A percentile compares a stretch with the other conserved stretches of the same genome.
phyloP scores from a whole-genome alignment of 1,140 invertebrate genomes.

The Asbolus verrucosus region DNA sequence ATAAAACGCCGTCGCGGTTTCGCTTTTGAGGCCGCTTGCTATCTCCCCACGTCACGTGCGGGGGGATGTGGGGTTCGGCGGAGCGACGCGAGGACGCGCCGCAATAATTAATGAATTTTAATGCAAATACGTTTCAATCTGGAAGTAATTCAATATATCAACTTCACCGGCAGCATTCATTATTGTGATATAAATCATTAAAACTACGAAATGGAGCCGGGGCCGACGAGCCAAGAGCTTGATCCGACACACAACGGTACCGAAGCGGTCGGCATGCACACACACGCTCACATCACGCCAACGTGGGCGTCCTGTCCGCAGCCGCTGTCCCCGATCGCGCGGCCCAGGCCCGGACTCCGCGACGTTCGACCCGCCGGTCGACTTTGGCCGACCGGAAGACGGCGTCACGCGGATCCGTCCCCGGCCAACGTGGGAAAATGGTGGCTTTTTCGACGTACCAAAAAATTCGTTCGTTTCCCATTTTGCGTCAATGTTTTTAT shows the following conservation, averaged over 20 bases:
- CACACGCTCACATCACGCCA: constrained; percentile 11
- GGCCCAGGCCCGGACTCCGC: constrained; percentile 1
- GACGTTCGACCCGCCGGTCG: too few species aligned
- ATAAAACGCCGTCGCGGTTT: not conserved
- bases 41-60: too few species aligned
- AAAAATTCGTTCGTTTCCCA: too few species aligned
- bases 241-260: constrained; percentile 41
- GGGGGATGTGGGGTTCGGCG: too few species aligned
- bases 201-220: constrained; percentile 26
- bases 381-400: too few species aligned
- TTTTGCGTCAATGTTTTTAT: too few species aligned
- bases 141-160: constrained; percentile 11
- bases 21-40: too few species aligned
- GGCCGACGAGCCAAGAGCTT: constrained; percentile 28
- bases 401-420: too few species aligned
- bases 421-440: too few species aligned
- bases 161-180: constrained; percentile 17
- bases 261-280: constrained; percentile 18
- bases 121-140: constrained; percentile 18
- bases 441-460: too few species aligned
- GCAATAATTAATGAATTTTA: constrained; percentile 13
- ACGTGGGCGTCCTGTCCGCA: constrained; percentile 17
- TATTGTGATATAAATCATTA: constrained; percentile 17
- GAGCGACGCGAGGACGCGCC: too few species aligned
- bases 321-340: too few species aligned